Conservation (phyloP, 1,140 invertebrate species). For the Copidosoma floridanum region DNA sequence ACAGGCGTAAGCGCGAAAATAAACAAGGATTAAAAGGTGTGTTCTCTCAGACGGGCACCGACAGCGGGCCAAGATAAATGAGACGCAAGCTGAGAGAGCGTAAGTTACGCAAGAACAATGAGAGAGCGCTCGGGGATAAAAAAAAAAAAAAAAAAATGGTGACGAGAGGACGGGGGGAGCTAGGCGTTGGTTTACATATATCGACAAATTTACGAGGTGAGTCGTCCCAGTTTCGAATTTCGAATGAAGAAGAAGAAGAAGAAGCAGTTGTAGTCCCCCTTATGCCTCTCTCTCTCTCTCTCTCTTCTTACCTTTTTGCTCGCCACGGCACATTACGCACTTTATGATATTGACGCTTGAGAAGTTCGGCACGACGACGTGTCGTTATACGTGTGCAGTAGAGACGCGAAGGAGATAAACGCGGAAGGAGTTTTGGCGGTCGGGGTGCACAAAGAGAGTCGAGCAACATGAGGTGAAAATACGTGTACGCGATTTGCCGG, state of each 20-base stretch:
- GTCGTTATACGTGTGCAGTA: constrained; percentile 21
- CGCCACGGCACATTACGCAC: constrained; percentile 19
- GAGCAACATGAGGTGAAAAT: constrained; percentile 1
- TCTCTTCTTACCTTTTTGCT: too few species aligned
- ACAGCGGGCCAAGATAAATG: too few species aligned
- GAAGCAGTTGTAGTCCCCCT: too few species aligned
- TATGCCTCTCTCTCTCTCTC: too few species aligned
- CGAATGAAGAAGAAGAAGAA: too few species aligned
- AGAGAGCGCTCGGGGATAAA: not conserved
- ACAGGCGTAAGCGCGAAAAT: constrained; percentile 10
- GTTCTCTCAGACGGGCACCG: too few species aligned
- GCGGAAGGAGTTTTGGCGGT: not conserved
- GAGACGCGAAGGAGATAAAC: not conserved
- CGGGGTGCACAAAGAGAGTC: not conserved
- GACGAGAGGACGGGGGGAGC: constrained; percentile 25
- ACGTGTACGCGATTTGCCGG: not conserved
- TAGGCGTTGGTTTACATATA: constrained; percentile 39
- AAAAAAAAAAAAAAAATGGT: constrained; percentile 5
- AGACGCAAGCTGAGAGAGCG: not conserved
- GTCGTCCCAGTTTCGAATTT: constrained; percentile 33
- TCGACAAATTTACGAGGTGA: constrained; percentile 46
- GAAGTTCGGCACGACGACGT: constrained; percentile 15
- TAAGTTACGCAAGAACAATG: not conserved
- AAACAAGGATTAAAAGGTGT: not conserved
- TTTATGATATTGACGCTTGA: constrained; percentile 45